Conservation (phyloP, 2,797 vertebrate species). For the Phataginus tetradactyla region DNA sequence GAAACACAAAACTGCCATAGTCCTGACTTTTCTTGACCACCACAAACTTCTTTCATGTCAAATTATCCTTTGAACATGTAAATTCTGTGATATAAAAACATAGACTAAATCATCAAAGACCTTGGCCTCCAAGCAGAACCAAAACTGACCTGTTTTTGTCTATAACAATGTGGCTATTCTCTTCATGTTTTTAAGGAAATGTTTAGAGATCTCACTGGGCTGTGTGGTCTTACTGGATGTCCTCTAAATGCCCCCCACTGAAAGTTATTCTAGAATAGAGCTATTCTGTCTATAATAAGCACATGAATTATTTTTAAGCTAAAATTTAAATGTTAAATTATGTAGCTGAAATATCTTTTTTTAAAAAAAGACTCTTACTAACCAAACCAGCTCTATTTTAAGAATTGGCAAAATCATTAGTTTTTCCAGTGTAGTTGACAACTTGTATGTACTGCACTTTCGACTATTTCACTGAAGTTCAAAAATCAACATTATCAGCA, state of each 20-base stretch:
- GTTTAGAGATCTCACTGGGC: conserved; percentile 77
- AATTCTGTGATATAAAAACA: neutral
- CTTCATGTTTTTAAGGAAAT: conserved; percentile 83
- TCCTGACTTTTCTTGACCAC: neutral
- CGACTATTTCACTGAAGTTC: conserved; percentile 71
- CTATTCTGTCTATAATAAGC: conserved; percentile 76
- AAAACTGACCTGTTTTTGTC: neutral
- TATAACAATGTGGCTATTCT: conserved; percentile 83
- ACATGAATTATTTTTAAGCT: conserved; percentile 83
- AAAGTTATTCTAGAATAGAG: conserved; percentile 82
- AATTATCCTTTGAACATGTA: neutral
- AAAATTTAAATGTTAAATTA: conserved; percentile 81
- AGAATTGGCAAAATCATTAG: conserved; percentile 62
- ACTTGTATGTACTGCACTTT: conserved; percentile 31
- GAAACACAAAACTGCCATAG: neutral
- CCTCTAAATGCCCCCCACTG: conserved; percentile 63
- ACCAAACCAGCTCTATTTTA: conserved; percentile 77
- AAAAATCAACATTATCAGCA: conserved; percentile 74
- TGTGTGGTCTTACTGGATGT: conserved; percentile 74
- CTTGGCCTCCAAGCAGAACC: neutral
- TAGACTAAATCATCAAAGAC: neutral
- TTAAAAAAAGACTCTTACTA: conserved; percentile 67
- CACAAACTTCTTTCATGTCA: conserved; percentile 35
- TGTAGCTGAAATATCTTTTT: conserved; percentile 72
- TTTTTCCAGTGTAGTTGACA: conserved; percentile 63